Percentiles rank a stretch among this genome's conserved stretches.
These are phyloP conservation scores for Trichoplusia ni DNA, from an alignment of 1,140 invertebrate species.

Conservation along the genomic window DNA sequence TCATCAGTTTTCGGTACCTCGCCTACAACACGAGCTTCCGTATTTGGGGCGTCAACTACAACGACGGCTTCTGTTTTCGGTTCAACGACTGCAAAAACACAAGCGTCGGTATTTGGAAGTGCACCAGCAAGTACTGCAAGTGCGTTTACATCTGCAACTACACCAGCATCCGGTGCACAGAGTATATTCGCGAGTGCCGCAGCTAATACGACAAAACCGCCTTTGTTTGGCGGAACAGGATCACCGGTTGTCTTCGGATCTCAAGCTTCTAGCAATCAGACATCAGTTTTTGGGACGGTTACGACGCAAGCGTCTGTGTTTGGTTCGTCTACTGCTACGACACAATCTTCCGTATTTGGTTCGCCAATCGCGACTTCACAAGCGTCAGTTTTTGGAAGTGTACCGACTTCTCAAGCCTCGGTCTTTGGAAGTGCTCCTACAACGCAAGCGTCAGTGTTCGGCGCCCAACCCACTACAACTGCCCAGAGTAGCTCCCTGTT, in stretches of 20 bases:
- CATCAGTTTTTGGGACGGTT: conserved; percentile 40
- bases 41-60: conserved; percentile 38
- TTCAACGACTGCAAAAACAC: conserved; percentile 24
- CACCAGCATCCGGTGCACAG: conserved; percentile 6
- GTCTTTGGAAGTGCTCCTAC: conserved; percentile 43
- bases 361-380: conserved; percentile 39
- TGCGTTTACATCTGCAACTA: conserved; percentile 16
- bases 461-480: conserved; percentile 40
- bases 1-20: conserved; percentile 36
- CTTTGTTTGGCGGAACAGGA: not conserved
- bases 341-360: conserved; percentile 45
- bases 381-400: conserved; percentile 35
- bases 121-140: conserved; percentile 22
- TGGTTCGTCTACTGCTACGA: conserved; percentile 40
- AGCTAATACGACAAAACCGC: not conserved
- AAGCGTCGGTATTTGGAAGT: conserved; percentile 31
- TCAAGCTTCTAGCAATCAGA: conserved; percentile 25
- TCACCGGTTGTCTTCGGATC: conserved; percentile 40
- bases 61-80: conserved; percentile 37
- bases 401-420: conserved; percentile 36
- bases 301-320: conserved; percentile 40
- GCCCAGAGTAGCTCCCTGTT: conserved; percentile 57
- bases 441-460: conserved; percentile 48
- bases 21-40: conserved; percentile 35
- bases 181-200: conserved; percentile 1